A percentile compares a stretch with the other conserved stretches of the same genome.
Conservation (phyloP, 2,888 invertebrate genomes). For the Sepioteuthis lessoniana region DNA sequence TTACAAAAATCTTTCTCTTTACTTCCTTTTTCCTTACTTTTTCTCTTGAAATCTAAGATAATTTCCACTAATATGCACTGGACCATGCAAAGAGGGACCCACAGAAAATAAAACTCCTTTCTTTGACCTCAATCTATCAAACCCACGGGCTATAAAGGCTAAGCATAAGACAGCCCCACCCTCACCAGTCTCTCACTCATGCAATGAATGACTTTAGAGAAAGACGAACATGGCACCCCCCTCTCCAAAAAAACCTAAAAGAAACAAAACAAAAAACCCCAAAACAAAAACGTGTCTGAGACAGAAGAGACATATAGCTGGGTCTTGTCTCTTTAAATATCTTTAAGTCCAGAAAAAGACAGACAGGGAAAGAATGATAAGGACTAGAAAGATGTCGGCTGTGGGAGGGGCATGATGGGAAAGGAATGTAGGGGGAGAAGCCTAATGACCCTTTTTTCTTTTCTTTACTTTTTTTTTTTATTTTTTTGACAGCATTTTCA, state of each 20-base stretch:
- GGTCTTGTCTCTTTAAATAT: constrained; percentile 1
- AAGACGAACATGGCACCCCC: not conserved
- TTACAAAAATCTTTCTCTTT: not conserved
- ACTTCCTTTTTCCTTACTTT: not conserved
- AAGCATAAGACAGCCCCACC: not conserved
- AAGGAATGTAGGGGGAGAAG: not conserved
- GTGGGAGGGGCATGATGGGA: not conserved
- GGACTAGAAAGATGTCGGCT: not conserved
- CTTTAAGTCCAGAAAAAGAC: not conserved
- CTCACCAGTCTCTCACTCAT: not conserved
- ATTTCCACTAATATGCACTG: constrained; percentile 24
- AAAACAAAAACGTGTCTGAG: not conserved
- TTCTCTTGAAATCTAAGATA: not conserved
- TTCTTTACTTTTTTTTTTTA: no score
- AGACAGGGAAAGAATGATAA: not conserved
- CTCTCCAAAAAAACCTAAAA: no score
- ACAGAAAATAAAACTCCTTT: not conserved
- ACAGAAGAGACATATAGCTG: not conserved
- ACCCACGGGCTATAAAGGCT: constrained; percentile 11
- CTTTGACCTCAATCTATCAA: constrained; percentile 33
- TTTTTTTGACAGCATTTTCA: constrained; percentile 1
- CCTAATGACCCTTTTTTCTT: no score
- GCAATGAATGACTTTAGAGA: constrained; percentile 14
- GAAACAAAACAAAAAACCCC: no score
- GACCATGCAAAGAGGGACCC: not conserved